Percentiles rank a stretch among this genome's conserved stretches.
Conservation (phyloP, 2,888 invertebrate genomes). For the Portevinia maculata region DNA sequence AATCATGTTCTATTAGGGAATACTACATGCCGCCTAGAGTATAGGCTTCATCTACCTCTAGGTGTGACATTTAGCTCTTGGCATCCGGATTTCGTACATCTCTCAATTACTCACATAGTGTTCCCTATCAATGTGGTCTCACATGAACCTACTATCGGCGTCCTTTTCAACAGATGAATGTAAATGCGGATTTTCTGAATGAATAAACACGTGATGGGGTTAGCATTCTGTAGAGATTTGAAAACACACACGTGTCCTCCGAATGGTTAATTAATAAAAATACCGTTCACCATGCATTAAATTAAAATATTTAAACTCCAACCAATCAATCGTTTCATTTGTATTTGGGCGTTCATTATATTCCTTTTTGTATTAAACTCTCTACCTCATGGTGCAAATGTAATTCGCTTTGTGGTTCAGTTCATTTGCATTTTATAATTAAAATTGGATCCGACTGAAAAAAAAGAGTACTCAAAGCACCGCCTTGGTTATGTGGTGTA, state of each 20-base stretch:
- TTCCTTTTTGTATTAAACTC: neutral
- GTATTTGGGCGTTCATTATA: neutral
- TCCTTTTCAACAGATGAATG: constrained; percentile 1
- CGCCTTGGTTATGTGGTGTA: neutral
- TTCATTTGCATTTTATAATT: constrained; percentile 70
- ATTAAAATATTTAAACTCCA: neutral
- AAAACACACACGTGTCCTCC: no score
- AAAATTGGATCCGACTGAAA: constrained; percentile 27
- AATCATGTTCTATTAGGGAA: constrained; percentile 25
- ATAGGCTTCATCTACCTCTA: constrained; percentile 10
- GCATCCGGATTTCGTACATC: constrained; percentile 56
- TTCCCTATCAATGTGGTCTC: constrained; percentile 17
- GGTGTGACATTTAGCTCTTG: constrained; percentile 68
- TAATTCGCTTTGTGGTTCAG: neutral
- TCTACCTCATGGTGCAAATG: no score
- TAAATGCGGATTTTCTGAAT: constrained; percentile 9
- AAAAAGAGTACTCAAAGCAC: neutral
- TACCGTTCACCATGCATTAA: neutral
- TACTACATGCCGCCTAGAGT: neutral
- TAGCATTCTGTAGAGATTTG: neutral
- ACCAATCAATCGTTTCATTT: neutral
- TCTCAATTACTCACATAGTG: constrained; percentile 54
- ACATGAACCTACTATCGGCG: neutral
- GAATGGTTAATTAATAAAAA: no score
- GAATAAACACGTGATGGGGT: constrained; percentile 15